A percentile compares a stretch with the other conserved stretches of the same genome.
Conservation (phyloP, 1,140 invertebrate species). For the Apis laboriosa region DNA sequence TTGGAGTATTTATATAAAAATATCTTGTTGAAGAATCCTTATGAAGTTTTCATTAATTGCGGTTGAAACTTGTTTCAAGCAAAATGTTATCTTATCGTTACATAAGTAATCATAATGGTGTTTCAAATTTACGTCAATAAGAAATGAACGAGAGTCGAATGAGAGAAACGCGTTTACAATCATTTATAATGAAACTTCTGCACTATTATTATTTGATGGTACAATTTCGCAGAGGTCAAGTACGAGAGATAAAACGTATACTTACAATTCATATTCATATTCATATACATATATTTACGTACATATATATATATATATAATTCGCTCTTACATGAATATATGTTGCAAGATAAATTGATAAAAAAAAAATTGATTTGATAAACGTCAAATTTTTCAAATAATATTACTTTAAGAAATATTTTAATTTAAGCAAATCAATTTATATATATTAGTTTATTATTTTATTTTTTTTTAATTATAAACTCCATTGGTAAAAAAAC, state of each 20-base stretch:
- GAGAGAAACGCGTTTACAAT: constrained; percentile 1
- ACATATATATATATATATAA: neutral
- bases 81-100: constrained; percentile 31
- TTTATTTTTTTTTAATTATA: no score
- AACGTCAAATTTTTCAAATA: neutral
- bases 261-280: neutral
- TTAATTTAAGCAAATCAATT: neutral
- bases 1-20: no score
- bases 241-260: constrained; percentile 8
- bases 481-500: no score
- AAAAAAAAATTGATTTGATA: neutral
- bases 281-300: neutral
- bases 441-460: no score
- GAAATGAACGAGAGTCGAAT: constrained; percentile 1
- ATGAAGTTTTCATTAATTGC: neutral
- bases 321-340: neutral
- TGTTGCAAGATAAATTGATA: constrained; percentile 4
- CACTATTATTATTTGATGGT: constrained; percentile 25
- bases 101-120: constrained; percentile 19
- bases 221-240: constrained; percentile 3
- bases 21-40: neutral
- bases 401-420: neutral
- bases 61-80: neutral
- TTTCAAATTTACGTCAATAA: constrained; percentile 2
- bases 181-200: neutral